Conservation (phyloP, 2,888 invertebrate genomes). For the Shargacucullia verbasci region DNA sequence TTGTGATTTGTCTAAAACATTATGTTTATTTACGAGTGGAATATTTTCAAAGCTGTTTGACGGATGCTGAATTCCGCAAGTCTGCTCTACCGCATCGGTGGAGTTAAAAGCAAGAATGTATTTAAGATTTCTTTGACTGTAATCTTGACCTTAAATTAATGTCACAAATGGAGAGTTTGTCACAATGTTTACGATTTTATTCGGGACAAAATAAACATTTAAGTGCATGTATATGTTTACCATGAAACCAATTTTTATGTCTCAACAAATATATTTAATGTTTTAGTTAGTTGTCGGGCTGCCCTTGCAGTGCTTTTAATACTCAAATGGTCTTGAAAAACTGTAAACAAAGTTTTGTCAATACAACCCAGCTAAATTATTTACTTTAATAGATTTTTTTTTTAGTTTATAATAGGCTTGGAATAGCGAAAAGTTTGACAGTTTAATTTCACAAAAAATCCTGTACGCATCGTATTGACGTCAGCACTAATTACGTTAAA, state of each 20-base stretch:
- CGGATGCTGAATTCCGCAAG: conserved; percentile 17
- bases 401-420: not conserved
- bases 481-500: conserved; percentile 18
- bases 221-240: too few relatives aligned
- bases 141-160: conserved; percentile 46
- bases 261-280: conserved; percentile 6
- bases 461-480: conserved; percentile 8
- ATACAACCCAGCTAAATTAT: not conserved
- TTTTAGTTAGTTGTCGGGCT: conserved; percentile 1
- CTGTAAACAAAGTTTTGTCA: not conserved
- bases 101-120: too few relatives aligned
- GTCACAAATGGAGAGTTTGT: conserved; percentile 35
- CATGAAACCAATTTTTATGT: conserved; percentile 27
- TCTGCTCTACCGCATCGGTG: too few relatives aligned
- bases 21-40: conserved; percentile 40
- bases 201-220: conserved; percentile 19
- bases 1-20: conserved; percentile 13
- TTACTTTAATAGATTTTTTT: not conserved
- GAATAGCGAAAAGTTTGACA: not conserved
- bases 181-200: conserved; percentile 41
- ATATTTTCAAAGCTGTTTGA: conserved; percentile 23
- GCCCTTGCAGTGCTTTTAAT: conserved; percentile 3
- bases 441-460: too few relatives aligned
- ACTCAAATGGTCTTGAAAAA: conserved; percentile 6
- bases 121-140: conserved; percentile 18